Base-by-base conservation (phyloP, 2,797 vertebrate genomes). In the Cottoperca gobio region DNA sequence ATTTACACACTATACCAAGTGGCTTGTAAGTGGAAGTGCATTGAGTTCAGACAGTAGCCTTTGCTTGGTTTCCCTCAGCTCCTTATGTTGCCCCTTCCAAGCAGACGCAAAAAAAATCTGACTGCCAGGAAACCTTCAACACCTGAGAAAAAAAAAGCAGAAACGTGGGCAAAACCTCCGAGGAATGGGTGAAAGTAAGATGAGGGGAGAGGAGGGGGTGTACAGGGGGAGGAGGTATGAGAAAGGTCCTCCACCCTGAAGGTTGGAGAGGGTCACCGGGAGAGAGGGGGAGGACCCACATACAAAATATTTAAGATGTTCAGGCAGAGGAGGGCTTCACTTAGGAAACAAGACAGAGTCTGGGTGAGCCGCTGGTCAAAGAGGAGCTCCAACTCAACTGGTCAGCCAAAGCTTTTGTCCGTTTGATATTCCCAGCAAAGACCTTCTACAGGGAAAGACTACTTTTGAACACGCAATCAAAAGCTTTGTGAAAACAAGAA, bases 261-360 rank as follows among this genome's bases (percentile, higher is more conserved):
- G 88, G 83, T 90, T 87, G 81, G 87, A 91, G 85, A 88, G 89
- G 89, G 88, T 88, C 88, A 88, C 85, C 76, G 71, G 80, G 73
- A 73, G 82, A 75, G 81, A 95, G 71, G 94, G 95, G 95, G 94
- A 95, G 96, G 95, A 95, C 93, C 92, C 94, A 95, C 55, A 90
- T 88, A 92, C 89, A 93, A 88, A 86, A 93, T 97, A 99, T 97
- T 97, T 98, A 99, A 98, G 96, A 96, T 96, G 96, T 93, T 90
- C 87, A 90, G 87, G 57, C 88, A 81, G 84, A 91, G 89, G 57
- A 88, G 88, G 81, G 72, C 92, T 90, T 78, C 72, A 89, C 83
- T 88, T 86, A 90, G 81, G 86, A 89, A 87, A 88, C 73, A 86
- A 76, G 73, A 76, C 70, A 86, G 81, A 91, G 79, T 65, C 60